These are phyloP conservation scores for Lasioglossum villosulum DNA, from an alignment of 2,888 invertebrate species.

Conservation along the genomic window DNA sequence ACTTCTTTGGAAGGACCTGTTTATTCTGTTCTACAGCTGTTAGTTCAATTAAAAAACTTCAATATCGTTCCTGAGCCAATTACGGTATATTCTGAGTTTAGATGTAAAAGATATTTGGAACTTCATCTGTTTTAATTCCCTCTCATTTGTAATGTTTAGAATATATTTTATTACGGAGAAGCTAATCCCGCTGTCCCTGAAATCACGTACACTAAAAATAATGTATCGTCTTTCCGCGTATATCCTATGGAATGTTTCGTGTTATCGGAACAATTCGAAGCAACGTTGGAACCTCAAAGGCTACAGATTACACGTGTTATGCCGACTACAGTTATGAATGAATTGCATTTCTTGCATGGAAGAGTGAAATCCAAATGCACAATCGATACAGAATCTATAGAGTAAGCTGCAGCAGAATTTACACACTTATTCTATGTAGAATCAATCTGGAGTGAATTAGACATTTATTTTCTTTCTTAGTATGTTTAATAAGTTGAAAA, in stretches of 20 bases:
- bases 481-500: too few relatives aligned
- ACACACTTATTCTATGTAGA: neutral
- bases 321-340: constrained; percentile 61
- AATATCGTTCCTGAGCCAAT: constrained; percentile 59
- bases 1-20: constrained; percentile 59
- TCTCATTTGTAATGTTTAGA: constrained; percentile 59
- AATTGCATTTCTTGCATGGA: constrained; percentile 63
- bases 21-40: constrained; percentile 72
- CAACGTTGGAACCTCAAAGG: constrained; percentile 67
- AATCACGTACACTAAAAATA: constrained; percentile 49
- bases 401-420: constrained; percentile 57
- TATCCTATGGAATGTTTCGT: constrained; percentile 79
- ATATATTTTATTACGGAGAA: constrained; percentile 78
- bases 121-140: neutral
- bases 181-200: constrained; percentile 76
- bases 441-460: too few relatives aligned
- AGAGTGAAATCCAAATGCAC: constrained; percentile 63
- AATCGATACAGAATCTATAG: constrained; percentile 58
- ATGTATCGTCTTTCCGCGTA: constrained; percentile 75
- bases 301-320: constrained; percentile 50
- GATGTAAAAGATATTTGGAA: neutral
- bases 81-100: constrained; percentile 68
- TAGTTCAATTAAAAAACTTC: constrained; percentile 75
- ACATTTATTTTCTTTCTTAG: too few relatives aligned
- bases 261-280: constrained; percentile 77